phyloP scores from a whole-genome alignment of 64 coral and sea anemone genomes.

The Stichodactyla mertensii region DNA sequence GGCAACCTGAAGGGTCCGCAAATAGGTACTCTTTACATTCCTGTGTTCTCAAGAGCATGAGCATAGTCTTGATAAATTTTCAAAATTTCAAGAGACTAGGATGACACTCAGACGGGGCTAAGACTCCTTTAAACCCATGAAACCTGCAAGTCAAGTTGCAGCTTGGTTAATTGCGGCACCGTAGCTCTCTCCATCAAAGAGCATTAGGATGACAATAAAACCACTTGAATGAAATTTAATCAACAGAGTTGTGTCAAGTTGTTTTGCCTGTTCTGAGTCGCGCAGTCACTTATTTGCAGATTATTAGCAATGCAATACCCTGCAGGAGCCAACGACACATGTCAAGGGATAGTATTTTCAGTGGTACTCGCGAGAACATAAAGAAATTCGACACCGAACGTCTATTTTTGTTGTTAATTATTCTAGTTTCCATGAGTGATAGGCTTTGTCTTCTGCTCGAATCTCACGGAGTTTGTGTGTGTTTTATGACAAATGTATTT shows the following conservation, averaged over 20 bases:
- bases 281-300: conserved; percentile 63
- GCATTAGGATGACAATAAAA: conserved; percentile 80
- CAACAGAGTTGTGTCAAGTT: conserved; percentile 80
- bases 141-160: conserved; percentile 64
- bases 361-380: not conserved
- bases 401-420: conserved; percentile 29
- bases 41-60: conserved; percentile 21
- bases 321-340: not conserved
- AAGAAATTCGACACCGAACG: conserved; percentile 9
- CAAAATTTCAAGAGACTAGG: conserved; percentile 19
- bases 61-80: not conserved
- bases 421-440: not conserved
- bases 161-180: conserved; percentile 63
- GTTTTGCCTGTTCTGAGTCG: conserved; percentile 63
- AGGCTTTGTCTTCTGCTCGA: not conserved
- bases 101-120: conserved; percentile 38
- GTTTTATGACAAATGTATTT: not conserved
- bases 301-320: conserved; percentile 54
- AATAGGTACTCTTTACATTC: conserved; percentile 22
- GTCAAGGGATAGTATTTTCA: conserved; percentile 3
- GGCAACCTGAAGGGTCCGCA: conserved; percentile 19
- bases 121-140: conserved; percentile 43
- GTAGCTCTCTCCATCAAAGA: conserved; percentile 59
- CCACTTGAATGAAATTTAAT: conserved; percentile 90
- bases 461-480: not conserved